Evolutionary conservation across 1,140 invertebrate species (phyloP).

Genomic region (Drosophila lini): DNA sequence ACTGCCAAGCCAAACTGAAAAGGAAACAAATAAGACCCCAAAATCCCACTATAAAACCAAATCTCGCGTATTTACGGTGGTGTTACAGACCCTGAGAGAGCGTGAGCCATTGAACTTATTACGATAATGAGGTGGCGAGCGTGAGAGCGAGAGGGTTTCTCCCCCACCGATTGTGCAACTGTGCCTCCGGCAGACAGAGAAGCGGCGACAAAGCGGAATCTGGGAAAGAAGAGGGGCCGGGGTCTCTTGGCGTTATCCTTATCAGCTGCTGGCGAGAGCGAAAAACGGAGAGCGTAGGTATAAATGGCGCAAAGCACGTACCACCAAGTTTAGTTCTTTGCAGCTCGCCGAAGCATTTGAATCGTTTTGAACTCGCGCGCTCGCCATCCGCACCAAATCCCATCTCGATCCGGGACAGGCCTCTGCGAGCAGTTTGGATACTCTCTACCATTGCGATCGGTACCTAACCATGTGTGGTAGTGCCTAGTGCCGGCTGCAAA

Average conservation of each 20-base stretch:
- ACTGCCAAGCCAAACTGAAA: neutral
- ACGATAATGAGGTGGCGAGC: conserved; percentile 32
- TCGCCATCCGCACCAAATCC: neutral
- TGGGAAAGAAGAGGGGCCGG: neutral
- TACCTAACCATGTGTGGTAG: conserved; percentile 55
- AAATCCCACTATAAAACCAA: conserved; percentile 10
- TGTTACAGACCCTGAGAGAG: conserved; percentile 47
- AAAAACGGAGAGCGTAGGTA: conserved; percentile 37
- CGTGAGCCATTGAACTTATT: conserved; percentile 58
- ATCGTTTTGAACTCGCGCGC: conserved; percentile 24
- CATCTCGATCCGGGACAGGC: conserved; percentile 1
- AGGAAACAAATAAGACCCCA: neutral
- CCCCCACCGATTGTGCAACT: conserved; percentile 35
- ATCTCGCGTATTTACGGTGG: conserved; percentile 11
- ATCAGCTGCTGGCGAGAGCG: conserved; percentile 46
- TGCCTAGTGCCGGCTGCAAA: conserved; percentile 53
- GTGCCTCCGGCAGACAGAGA: conserved; percentile 16
- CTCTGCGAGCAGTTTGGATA: conserved; percentile 33
- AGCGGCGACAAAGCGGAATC: neutral
- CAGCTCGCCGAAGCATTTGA: conserved; percentile 59
- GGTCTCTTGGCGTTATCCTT: conserved; percentile 52
- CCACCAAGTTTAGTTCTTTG: conserved; percentile 70
- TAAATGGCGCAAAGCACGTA: conserved; percentile 68
- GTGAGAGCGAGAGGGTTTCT: conserved; percentile 12
- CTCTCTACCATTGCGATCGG: neutral